These are phyloP conservation scores for Megastigmus dorsalis DNA, from an alignment of 2,888 invertebrate genomes.

Conservation along the genomic window DNA sequence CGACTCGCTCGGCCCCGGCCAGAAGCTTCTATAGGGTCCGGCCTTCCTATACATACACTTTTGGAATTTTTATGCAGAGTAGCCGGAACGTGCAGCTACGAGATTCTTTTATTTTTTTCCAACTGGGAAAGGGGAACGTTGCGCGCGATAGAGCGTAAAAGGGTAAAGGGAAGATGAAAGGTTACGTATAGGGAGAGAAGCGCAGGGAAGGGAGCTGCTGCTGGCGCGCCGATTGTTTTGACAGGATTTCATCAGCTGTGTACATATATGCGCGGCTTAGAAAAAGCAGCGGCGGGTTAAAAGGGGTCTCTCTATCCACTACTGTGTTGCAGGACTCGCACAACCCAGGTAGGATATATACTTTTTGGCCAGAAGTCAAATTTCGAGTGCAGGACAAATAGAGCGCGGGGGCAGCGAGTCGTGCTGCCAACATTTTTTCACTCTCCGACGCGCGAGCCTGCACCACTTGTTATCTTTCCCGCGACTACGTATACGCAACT, in stretches of 20 bases:
- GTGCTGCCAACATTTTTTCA: conserved; percentile 2
- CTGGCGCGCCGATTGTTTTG: conserved; percentile 61
- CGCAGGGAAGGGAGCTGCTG: neutral
- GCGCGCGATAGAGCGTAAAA: conserved; percentile 15
- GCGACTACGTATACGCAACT: neutral
- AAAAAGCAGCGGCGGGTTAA: conserved; percentile 49
- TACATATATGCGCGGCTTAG: conserved; percentile 57
- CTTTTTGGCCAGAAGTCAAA: conserved; percentile 70
- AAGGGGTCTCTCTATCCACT: too few species aligned
- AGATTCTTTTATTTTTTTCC: conserved; percentile 35
- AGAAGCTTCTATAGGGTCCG: too few species aligned
- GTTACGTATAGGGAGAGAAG: too few species aligned
- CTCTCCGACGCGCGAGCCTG: neutral
- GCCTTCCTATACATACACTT: neutral
- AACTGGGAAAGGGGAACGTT: neutral
- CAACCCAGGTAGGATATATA: conserved; percentile 52
- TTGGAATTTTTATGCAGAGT: conserved; percentile 57
- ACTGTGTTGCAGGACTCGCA: too few species aligned
- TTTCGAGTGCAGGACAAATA: conserved; percentile 69
- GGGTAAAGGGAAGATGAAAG: conserved; percentile 24
- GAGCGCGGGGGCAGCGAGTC: conserved; percentile 32
- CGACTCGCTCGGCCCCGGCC: too few species aligned
- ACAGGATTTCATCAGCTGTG: conserved; percentile 65
- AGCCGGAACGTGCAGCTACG: conserved; percentile 17
- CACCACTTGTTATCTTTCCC: neutral